Percentiles rank a stretch among this genome's conserved stretches.
Evolutionary conservation across 1,140 invertebrate genomes (phyloP).

Genomic region (Agraylea sexmaculata): DNA sequence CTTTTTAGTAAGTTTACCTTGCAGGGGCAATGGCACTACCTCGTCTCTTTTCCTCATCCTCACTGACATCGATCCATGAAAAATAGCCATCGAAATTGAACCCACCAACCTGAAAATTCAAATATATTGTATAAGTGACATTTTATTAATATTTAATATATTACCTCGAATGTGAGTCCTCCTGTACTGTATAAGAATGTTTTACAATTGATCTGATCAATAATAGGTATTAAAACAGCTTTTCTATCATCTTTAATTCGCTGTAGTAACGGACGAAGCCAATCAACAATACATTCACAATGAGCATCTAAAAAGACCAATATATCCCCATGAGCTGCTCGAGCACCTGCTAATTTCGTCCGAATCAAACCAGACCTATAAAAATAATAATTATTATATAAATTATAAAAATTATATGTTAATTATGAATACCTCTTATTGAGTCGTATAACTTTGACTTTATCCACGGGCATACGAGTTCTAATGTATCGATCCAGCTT

Average conservation of each 20-base stretch:
- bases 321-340: conserved; percentile 65
- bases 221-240: conserved; percentile 80
- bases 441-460: conserved; percentile 66
- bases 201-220: conserved; percentile 82
- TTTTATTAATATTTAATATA: no score
- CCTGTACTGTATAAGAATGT: conserved; percentile 68
- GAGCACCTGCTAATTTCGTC: conserved; percentile 71
- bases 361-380: conserved; percentile 68
- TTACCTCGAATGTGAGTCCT: conserved; percentile 49
- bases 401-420: no score
- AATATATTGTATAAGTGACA: conserved; percentile 1
- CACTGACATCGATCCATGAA: conserved; percentile 74
- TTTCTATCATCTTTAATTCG: conserved; percentile 68
- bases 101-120: conserved; percentile 57
- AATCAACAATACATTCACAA: conserved; percentile 74
- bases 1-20: conserved; percentile 32
- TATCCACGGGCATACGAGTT: conserved; percentile 47
- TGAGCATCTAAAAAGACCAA: conserved; percentile 94
- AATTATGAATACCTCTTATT: conserved; percentile 46
- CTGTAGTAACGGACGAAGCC: conserved; percentile 78
- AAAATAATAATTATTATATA: no score
- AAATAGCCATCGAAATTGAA: conserved; percentile 89
- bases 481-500: conserved; percentile 67
- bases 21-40: conserved; percentile 35
- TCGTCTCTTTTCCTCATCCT: conserved; percentile 53